These are phyloP conservation scores for Dugesia japonica DNA, from an alignment of 2,888 invertebrate species.

Conservation along the genomic window DNA sequence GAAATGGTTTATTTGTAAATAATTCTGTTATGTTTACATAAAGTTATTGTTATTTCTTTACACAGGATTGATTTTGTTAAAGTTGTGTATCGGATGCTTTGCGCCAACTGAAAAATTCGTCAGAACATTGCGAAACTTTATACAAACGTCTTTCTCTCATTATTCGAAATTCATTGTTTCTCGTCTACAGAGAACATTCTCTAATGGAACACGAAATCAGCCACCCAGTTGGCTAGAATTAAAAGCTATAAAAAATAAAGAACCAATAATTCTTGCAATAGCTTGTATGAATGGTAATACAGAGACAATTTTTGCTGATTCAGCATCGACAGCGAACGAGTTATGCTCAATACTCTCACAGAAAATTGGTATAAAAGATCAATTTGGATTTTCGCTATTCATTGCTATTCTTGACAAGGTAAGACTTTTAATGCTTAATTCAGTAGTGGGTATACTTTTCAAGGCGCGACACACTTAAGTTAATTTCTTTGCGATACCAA, in stretches of 20 bases:
- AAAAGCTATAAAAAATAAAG: conserved; percentile 93
- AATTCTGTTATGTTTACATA: too few relatives aligned
- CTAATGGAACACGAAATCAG: conserved; percentile 91
- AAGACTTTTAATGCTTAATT: too few relatives aligned
- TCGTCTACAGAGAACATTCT: conserved; percentile 78
- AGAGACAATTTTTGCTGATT: conserved; percentile 77
- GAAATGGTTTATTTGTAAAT: too few relatives aligned
- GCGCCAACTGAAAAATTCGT: conserved; percentile 92
- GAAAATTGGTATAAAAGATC: conserved; percentile 79
- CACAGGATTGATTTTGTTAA: conserved; percentile 81
- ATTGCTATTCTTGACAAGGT: conserved; percentile 92
- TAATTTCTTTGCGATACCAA: too few relatives aligned
- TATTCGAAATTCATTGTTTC: conserved; percentile 97
- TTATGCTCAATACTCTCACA: conserved; percentile 86
- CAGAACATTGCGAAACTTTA: conserved; percentile 83
- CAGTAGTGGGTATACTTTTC: too few relatives aligned
- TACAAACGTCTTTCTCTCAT: conserved; percentile 75
- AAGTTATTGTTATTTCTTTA: too few relatives aligned
- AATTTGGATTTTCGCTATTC: conserved; percentile 92
- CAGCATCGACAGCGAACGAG: conserved; percentile 82
- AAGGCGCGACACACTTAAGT: too few relatives aligned
- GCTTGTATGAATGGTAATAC: conserved; percentile 98
- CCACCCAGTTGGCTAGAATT: conserved; percentile 95
- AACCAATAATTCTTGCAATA: conserved; percentile 90
- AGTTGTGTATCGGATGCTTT: conserved; percentile 93